Base-by-base conservation (phyloP, 2,113 vertebrate species). In the Tyto alba region DNA sequence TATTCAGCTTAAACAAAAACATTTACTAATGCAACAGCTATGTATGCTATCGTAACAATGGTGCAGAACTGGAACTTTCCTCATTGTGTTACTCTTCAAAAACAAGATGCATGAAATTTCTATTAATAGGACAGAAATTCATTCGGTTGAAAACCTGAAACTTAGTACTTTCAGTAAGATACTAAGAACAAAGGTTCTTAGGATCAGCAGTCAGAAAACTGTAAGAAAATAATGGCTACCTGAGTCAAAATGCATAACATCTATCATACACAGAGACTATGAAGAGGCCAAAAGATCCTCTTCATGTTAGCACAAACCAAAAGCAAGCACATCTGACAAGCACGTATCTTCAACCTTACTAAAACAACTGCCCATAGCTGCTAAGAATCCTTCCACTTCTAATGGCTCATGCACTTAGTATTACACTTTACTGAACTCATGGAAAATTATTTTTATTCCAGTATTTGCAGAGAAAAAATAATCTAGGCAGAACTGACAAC, bases 11-110 rank as follows among this genome's bases (percentile, higher is more conserved):
- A 75, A 68, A 71, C 10, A 62, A 56, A 77, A 88, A 32, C 55
- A 52, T 38, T 74, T 16, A 71, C 76, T 89, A 86, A 93, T 19
- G 72, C 4, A 6, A n/a, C 8, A 83, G 38, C 67, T 80, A 80
- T 13, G 63, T 14, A 38, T 2, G 1, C 45, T 34, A 16, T 60
- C 0, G 0, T 40, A 63, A 82, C 30, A 25, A 2, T 3, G 63
- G 52, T 3, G 43, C 13, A 11, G 26, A 91, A 75, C 56, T 43
- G 41, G 43, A 68, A 60, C 56, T 11, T 52, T 21, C 41, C 38
- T 27, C 36, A 57, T 22, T 18, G 29, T 11, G n/a, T 40, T 71
- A 69, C 36, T 47, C 23, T 47, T 71, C 59, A 38, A 77, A 71
- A 86, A n/a, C 55, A 72, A 85, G 34, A 68, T 22, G 19, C 18